phyloP scores from a whole-genome alignment of 2,888 invertebrate species.

The Harpalus rubripes region DNA sequence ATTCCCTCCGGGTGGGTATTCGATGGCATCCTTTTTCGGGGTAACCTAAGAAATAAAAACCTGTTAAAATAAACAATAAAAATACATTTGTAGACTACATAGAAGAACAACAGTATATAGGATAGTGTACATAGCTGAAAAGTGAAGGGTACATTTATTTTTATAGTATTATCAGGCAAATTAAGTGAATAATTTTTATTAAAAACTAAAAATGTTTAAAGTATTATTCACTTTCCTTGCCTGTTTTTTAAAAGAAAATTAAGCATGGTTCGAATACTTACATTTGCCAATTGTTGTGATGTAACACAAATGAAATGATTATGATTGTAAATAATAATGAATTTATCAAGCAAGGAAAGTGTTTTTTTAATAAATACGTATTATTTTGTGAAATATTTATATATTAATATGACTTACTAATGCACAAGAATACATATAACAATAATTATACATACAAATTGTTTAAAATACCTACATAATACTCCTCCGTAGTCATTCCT shows the following conservation, averaged over 20 bases:
- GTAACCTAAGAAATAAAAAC: constrained; percentile 61
- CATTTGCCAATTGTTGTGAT: constrained; percentile 33
- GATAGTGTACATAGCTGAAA: constrained; percentile 10
- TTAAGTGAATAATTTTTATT: constrained; percentile 61
- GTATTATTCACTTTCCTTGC: constrained; percentile 67
- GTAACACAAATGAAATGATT: constrained; percentile 49
- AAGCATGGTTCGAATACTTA: constrained; percentile 51
- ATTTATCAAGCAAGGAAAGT: constrained; percentile 63
- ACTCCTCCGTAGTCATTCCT: constrained; percentile 55
- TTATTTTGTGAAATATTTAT: constrained; percentile 47
- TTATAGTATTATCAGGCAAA: constrained; percentile 50
- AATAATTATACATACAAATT: constrained; percentile 53
- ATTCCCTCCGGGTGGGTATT: constrained; percentile 76
- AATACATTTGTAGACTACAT: not conserved
- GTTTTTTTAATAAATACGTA: constrained; percentile 56
- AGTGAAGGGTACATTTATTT: constrained; percentile 6
- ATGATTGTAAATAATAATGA: constrained; percentile 38
- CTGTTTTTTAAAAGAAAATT: constrained; percentile 52
- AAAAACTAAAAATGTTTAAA: constrained; percentile 15
- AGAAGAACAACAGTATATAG: not conserved
- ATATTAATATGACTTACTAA: constrained; percentile 52
- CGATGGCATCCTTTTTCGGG: constrained; percentile 74
- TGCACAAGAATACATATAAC: constrained; percentile 63
- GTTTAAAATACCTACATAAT: constrained; percentile 64
- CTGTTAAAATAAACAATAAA: constrained; percentile 32